These are phyloP conservation scores for Pyxicephalus adspersus DNA, from an alignment of 2,113 vertebrate species.

Conservation along the genomic window DNA sequence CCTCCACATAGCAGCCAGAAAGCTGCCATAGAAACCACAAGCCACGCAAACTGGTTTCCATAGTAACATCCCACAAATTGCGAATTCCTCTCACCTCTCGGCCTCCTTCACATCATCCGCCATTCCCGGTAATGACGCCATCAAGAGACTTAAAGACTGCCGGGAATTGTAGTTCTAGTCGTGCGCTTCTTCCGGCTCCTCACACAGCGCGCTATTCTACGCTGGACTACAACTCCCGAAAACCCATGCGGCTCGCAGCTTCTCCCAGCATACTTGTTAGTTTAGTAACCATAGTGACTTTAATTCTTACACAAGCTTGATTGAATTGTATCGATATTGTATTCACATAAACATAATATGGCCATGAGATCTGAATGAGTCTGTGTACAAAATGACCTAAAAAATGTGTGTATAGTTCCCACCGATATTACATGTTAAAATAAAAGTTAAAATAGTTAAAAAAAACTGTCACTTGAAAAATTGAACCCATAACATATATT, in stretches of 20 bases:
- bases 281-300: neutral
- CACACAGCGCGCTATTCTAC: rapidly evolving
- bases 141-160: constrained; percentile 16
- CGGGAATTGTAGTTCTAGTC: constrained; percentile 60
- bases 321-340: too few relatives aligned
- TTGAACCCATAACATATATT: too few relatives aligned
- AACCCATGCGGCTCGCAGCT: neutral
- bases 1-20: too few relatives aligned
- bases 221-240: constrained; percentile 15
- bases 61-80: neutral
- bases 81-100: constrained; percentile 27
- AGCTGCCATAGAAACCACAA: neutral
- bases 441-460: too few relatives aligned
- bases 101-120: constrained; percentile 40
- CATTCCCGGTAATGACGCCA: constrained; percentile 19
- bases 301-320: too few relatives aligned
- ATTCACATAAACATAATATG: too few relatives aligned
- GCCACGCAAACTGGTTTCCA: neutral
- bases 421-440: too few relatives aligned
- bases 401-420: too few relatives aligned
- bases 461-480: too few relatives aligned
- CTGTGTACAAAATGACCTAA: too few relatives aligned
- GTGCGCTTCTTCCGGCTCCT: neutral
- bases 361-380: too few relatives aligned
- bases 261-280: neutral